Evolutionary conservation across 2,113 vertebrate species (phyloP).

Genomic region (Pagrus major): DNA sequence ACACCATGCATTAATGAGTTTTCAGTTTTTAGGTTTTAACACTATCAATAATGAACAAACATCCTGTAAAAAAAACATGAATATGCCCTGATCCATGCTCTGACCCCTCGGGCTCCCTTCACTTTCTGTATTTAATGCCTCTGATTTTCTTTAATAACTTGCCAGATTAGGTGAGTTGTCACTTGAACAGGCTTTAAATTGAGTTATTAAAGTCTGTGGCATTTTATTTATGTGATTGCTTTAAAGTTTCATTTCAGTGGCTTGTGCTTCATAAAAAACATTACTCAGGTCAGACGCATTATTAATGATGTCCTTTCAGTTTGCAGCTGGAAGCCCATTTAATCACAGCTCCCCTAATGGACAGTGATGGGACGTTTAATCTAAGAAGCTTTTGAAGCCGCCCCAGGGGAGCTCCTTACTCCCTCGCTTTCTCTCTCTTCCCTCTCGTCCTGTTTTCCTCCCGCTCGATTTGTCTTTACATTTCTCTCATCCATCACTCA

Average conservation of each 20-base stretch:
- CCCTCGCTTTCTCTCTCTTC: conserved; percentile 5
- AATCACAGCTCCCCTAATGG: conserved; percentile 73
- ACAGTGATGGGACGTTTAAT: conserved; percentile 72
- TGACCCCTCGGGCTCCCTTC: neutral
- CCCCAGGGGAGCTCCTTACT: conserved; percentile 57
- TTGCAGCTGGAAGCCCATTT: conserved; percentile 67
- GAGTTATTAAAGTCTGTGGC: conserved; percentile 4
- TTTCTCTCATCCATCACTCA: conserved; percentile 72
- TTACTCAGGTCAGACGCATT: conserved; percentile 48
- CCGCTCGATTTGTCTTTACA: neutral
- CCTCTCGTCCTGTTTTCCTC: conserved; percentile 22
- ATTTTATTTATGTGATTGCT: conserved; percentile 43
- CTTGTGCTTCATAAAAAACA: conserved; percentile 45
- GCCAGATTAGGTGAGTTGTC: neutral
- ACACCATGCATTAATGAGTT: neutral
- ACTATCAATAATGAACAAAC: neutral
- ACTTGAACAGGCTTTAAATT: conserved; percentile 30
- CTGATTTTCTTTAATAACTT: conserved; percentile 10
- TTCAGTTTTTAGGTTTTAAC: neutral
- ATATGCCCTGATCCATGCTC: neutral
- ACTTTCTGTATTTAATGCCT: neutral
- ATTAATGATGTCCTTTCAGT: conserved; percentile 69
- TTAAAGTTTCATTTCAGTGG: conserved; percentile 52
- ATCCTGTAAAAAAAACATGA: neutral
- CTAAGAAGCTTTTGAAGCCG: conserved; percentile 54